Evolutionary conservation across 2,113 vertebrate genomes (phyloP), one percentile per base, ranked within the genome.

Genomic region (Neofelis nebulosa): DNA sequence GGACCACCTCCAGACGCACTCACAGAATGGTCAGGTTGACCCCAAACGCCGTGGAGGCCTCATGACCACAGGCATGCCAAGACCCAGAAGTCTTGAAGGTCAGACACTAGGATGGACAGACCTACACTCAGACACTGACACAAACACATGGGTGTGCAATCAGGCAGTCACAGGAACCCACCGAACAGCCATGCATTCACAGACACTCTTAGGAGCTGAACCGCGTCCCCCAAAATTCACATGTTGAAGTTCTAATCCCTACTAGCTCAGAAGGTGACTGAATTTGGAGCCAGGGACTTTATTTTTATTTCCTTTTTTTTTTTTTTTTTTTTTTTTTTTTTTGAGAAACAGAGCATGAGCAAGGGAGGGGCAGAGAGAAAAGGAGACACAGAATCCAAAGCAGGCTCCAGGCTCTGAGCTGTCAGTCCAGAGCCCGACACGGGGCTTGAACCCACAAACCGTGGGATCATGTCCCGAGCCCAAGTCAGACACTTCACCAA

Each of bases 211-310:
- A 50, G 7, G 66, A 68, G 25, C 66, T 66, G 9, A 66, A 61
- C 0, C 18, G 15, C 16, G 68, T 13, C 31, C 19, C n/a, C 55
- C 14, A 0, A 63, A 52, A 69, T 33, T n/a, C 15, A 4, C 5
- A 4, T 15, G 21, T 29, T 50, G 73, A 63, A 48, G 55, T 45
- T 38, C 68, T 8, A 50, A 50, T 0, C 4, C 19, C 13, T n/a
- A 36, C 11, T 11, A 33, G 6, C 52, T 89, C 78, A 78, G 48
- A 69, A 81, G 25, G 33, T 11, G 29, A 52, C 66, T 89, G 33
- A 31, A 11, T 89, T 50, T 95, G 13, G 69, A 57, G 23, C 21
- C 2, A 65, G 21, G 4, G 36, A 12, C 65, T 87, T 23, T 36
- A 36, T 61, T 61, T 61, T 61, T 61, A 61, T 61, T 50, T 45